A percentile compares a stretch with the other conserved stretches of the same genome.
Evolutionary conservation across 1,140 invertebrate genomes (phyloP).

Genomic region (Metaphire vulgaris): DNA sequence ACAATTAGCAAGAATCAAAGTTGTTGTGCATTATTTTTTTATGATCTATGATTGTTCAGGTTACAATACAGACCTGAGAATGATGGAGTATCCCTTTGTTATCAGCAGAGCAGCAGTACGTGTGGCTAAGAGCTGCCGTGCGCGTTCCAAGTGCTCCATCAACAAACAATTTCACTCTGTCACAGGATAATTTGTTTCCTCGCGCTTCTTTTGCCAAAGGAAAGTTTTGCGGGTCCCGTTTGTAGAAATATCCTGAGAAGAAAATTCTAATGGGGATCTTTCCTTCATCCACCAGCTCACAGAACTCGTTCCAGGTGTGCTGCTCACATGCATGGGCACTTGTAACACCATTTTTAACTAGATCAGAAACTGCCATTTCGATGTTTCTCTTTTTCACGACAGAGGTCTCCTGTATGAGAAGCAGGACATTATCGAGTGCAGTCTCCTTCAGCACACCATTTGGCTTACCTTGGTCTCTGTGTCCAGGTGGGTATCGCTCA

Average conservation of each 20-base stretch:
- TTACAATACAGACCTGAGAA: neutral
- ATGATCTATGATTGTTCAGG: no score
- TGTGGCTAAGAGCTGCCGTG: conserved; percentile 17
- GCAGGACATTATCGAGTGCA: neutral
- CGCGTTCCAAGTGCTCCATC: conserved; percentile 16
- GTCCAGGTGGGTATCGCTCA: conserved; percentile 15
- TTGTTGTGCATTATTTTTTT: no score
- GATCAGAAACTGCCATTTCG: conserved; percentile 9
- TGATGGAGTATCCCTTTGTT: neutral
- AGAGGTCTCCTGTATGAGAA: neutral
- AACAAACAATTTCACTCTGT: conserved; percentile 19
- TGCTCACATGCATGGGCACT: conserved; percentile 23
- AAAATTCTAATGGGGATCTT: conserved; percentile 20
- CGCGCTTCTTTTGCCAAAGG: conserved; percentile 1
- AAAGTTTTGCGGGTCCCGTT: neutral
- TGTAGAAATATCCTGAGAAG: conserved; percentile 1
- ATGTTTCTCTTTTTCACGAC: neutral
- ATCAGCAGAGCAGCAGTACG: neutral
- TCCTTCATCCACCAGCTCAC: conserved; percentile 6
- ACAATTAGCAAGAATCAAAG: no score
- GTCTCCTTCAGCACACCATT: conserved; percentile 14
- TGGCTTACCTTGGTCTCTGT: neutral
- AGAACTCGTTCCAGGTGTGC: conserved; percentile 21
- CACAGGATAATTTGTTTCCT: conserved; percentile 1
- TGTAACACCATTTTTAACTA: conserved; percentile 12